Evolutionary conservation across 2,797 vertebrate species (phyloP), one percentile per base, ranked within the genome.

Genomic region (Halcyon chelicuti): DNA sequence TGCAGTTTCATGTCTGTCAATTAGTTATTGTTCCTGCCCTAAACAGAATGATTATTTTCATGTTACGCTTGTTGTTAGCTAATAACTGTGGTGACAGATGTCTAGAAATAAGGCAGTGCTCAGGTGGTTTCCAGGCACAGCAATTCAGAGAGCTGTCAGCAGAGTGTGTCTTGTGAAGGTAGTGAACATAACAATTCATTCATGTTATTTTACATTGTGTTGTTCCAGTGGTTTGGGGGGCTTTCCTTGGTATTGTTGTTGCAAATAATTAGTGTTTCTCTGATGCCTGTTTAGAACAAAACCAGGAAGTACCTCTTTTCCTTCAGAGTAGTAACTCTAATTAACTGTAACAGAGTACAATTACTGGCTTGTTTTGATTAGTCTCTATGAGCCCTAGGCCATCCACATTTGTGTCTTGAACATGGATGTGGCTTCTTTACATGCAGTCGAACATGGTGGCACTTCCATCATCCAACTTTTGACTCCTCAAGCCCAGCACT

Each of bases 71-170:
- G 47, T 88, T 96, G 94, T 70, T 80, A 93, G 67, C 86, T 94
- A 95, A 93, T 79, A 93, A 79, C 76, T 86, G 91, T 93, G 90
- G 74, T 81, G 94, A 94, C 90, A 94, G 94, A 95, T 90, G 79
- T 90, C 70, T 90, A 92, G 79, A 86, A 94, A 84, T 55, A 86
- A 90, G 40, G 74, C 76, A 73, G 35, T 13, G 52, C 86, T 95
- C 93, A 93, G 95, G 91, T 92, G 80, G 71, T 93, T 95, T 94
- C 96, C 95, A 95, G 76, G 93, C 88, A 96, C 60, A 93, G 44
- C 0, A 2, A 86, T 93, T 73, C 15, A 11, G 76, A 84, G 49
- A 67, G 40, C 49, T 87, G 70, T 86, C 93, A 91, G 55, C 21
- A 66, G 57, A 73, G 15, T 3, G 2, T 84, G 91, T 90, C 86